Evolutionary conservation across 2,797 vertebrate species (phyloP).

Genomic region (Sebastes hubbsi): DNA sequence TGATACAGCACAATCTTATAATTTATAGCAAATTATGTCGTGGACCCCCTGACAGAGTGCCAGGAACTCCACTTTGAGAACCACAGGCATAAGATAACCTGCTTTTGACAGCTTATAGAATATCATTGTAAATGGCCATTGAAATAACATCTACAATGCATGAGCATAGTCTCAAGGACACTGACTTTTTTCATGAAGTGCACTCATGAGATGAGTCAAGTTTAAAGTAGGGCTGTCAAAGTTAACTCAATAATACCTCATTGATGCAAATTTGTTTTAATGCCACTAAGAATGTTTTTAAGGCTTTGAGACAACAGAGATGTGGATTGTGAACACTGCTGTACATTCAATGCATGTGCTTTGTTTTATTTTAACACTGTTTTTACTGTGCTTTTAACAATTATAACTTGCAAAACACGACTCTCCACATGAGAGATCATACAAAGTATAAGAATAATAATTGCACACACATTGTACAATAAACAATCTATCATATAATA

Average conservation of each 20-base stretch:
- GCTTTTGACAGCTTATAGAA: neutral
- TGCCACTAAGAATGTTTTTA: neutral
- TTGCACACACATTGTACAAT: too few relatives aligned
- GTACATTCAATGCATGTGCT: neutral
- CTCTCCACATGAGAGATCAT: too few relatives aligned
- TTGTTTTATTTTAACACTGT: neutral
- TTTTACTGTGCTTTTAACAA: neutral
- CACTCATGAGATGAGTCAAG: neutral
- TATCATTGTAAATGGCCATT: neutral
- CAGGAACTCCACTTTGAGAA: too few relatives aligned
- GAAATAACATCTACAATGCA: neutral
- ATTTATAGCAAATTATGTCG: too few relatives aligned
- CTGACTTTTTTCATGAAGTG: neutral
- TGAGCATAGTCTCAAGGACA: neutral
- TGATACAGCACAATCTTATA: too few relatives aligned
- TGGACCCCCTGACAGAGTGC: too few relatives aligned
- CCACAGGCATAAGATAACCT: neutral
- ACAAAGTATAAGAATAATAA: too few relatives aligned
- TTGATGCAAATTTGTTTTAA: too few relatives aligned
- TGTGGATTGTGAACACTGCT: neutral
- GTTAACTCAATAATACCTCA: too few relatives aligned
- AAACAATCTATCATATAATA: too few relatives aligned
- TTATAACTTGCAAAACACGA: too few relatives aligned
- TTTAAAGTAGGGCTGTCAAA: neutral
- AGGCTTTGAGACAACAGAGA: neutral